Conservation (phyloP, 2,888 invertebrate species). For the Zaprionus lineosus region DNA sequence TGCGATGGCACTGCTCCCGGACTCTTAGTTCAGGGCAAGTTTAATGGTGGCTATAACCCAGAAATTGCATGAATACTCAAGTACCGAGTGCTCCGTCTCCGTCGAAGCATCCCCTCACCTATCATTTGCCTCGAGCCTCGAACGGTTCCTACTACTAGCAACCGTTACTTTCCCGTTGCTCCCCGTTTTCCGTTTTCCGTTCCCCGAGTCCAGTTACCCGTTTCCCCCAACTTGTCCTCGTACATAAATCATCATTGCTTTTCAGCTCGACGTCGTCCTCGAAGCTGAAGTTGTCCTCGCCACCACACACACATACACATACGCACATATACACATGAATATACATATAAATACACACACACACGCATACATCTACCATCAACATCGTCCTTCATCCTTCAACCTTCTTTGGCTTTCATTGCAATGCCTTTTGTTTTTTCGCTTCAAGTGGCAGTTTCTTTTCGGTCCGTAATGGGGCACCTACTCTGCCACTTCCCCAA, state of each 20-base stretch:
- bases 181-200: background rate
- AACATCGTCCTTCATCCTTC: slow-evolving; percentile 11
- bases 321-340: slow-evolving; percentile 4
- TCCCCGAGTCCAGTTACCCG: slow-evolving; percentile 30
- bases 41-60: slow-evolving; percentile 75
- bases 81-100: no score
- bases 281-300: slow-evolving; percentile 52
- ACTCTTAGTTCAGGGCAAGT: slow-evolving; percentile 60
- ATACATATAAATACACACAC: background rate
- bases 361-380: background rate
- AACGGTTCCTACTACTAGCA: no score
- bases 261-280: slow-evolving; percentile 60
- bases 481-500: background rate
- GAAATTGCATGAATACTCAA: slow-evolving; percentile 77
- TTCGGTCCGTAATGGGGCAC: slow-evolving; percentile 30
- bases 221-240: slow-evolving; percentile 57
- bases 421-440: slow-evolving; percentile 64
- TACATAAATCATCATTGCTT: slow-evolving; percentile 77
- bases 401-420: slow-evolving; percentile 32
- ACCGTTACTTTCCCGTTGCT: background rate
- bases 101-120: background rate
- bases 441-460: slow-evolving; percentile 68
- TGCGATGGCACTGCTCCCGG: background rate
- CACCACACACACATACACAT: slow-evolving; percentile 3
- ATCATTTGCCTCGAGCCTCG: no score